A percentile compares a stretch with the other conserved stretches of the same genome.
These are phyloP conservation scores for Yponomeuta cagnagella DNA, from an alignment of 2,888 invertebrate species.

Conservation along the genomic window DNA sequence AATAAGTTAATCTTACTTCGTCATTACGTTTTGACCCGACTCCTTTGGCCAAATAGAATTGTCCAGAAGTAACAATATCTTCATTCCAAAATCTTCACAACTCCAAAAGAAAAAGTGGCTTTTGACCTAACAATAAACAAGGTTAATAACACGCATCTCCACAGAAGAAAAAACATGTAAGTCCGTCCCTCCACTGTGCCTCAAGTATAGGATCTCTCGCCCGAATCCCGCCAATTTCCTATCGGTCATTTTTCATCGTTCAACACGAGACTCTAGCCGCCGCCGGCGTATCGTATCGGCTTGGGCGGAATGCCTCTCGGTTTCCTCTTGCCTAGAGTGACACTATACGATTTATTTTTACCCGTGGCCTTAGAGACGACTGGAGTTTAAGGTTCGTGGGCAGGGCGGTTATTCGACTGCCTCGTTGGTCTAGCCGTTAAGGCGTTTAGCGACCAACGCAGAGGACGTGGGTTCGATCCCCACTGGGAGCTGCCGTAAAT, in stretches of 20 bases:
- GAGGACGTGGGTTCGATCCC: too few species aligned
- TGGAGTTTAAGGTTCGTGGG: too few species aligned
- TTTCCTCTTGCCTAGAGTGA: not conserved
- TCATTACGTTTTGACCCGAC: too few species aligned
- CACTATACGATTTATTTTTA: too few species aligned
- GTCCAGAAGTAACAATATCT: not conserved
- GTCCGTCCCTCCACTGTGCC: not conserved
- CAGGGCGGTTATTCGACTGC: too few species aligned
- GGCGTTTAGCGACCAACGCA: too few species aligned
- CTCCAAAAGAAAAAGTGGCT: not conserved
- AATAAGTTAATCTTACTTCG: too few species aligned
- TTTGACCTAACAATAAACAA: not conserved
- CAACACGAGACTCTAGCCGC: conserved; percentile 14
- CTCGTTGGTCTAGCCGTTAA: too few species aligned
- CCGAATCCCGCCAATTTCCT: conserved; percentile 68
- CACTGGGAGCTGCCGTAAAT: too few species aligned
- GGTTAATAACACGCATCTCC: not conserved
- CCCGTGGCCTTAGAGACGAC: too few species aligned
- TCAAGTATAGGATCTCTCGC: conserved; percentile 3
- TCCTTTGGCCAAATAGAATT: too few species aligned
- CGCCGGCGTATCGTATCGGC: conserved; percentile 4
- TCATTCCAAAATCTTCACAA: not conserved
- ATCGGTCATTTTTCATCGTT: conserved; percentile 75
- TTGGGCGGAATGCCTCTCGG: not conserved
- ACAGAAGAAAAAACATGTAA: too few species aligned